phyloP scores from a whole-genome alignment of 2,113 vertebrate species.

The Ahaetulla prasina region DNA sequence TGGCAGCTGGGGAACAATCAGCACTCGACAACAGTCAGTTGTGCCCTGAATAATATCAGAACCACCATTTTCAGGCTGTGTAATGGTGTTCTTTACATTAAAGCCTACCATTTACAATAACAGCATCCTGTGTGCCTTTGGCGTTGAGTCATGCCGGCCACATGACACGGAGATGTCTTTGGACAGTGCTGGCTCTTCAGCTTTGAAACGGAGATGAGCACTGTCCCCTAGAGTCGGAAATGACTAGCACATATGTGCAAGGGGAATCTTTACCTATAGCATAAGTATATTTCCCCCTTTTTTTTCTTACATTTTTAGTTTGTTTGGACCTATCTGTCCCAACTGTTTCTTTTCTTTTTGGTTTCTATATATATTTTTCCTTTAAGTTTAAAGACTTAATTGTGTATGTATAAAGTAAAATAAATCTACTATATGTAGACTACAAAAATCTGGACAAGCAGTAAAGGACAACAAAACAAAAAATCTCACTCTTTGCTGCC shows the following conservation, averaged over 20 bases:
- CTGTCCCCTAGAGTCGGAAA: too few relatives aligned
- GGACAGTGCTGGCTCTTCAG: too few relatives aligned
- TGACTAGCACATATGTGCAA: too few relatives aligned
- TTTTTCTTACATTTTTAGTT: not conserved
- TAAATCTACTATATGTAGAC: not conserved
- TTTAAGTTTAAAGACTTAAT: not conserved
- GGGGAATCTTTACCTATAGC: too few relatives aligned
- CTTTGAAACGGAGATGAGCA: too few relatives aligned
- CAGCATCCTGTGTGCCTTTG: too few relatives aligned
- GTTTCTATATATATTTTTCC: not conserved
- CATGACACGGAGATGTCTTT: too few relatives aligned
- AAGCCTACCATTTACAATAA: not conserved
- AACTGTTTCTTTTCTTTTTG: not conserved
- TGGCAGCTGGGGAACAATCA: not conserved
- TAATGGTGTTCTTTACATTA: not conserved
- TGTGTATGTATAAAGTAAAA: not conserved
- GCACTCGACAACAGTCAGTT: not conserved
- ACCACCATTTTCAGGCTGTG: not conserved
- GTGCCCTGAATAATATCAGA: not conserved
- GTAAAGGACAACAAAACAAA: not conserved
- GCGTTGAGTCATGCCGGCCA: too few relatives aligned
- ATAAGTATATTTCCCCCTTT: too few relatives aligned
- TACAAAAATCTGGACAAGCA: not conserved
- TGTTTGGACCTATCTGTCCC: not conserved
- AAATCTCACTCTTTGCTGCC: not conserved